These are phyloP conservation scores for Tragulus kanchil DNA, from an alignment of 2,113 vertebrate genomes.

Conservation along the genomic window DNA sequence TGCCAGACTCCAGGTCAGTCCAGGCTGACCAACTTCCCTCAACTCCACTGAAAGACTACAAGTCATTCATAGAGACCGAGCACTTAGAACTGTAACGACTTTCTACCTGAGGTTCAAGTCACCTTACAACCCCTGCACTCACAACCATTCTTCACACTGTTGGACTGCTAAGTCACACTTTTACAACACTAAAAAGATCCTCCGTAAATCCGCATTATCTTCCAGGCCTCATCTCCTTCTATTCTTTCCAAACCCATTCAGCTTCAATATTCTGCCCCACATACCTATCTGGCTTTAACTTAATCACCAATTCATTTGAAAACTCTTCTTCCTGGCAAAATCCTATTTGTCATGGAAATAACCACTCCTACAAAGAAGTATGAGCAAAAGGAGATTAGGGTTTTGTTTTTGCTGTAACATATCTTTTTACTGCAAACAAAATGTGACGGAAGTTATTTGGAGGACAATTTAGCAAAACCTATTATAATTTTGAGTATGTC, in stretches of 20 bases:
- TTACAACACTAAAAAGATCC: background rate
- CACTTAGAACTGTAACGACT: background rate
- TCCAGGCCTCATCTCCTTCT: background rate
- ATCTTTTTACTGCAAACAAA: conserved; percentile 30
- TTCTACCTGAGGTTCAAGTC: background rate
- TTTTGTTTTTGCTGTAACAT: conserved; percentile 14
- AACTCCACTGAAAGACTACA: background rate
- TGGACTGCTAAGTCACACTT: background rate
- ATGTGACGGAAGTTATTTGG: background rate
- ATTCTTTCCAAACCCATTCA: background rate
- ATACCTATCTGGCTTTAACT: background rate
- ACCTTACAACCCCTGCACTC: background rate
- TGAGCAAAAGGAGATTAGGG: background rate
- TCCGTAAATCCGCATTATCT: conserved; percentile 19
- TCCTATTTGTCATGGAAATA: conserved; percentile 16
- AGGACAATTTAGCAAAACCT: conserved; percentile 56
- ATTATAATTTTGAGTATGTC: conserved; percentile 6
- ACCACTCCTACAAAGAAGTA: background rate
- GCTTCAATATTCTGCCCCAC: background rate
- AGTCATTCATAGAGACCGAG: conserved; percentile 1
- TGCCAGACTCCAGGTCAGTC: background rate
- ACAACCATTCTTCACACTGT: background rate
- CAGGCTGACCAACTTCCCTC: conserved; percentile 11
- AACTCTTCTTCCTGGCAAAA: conserved; percentile 7
- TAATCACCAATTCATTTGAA: conserved; percentile 29